phyloP scores from a whole-genome alignment of 2,888 invertebrate species.

The Itoplectis maculator region DNA sequence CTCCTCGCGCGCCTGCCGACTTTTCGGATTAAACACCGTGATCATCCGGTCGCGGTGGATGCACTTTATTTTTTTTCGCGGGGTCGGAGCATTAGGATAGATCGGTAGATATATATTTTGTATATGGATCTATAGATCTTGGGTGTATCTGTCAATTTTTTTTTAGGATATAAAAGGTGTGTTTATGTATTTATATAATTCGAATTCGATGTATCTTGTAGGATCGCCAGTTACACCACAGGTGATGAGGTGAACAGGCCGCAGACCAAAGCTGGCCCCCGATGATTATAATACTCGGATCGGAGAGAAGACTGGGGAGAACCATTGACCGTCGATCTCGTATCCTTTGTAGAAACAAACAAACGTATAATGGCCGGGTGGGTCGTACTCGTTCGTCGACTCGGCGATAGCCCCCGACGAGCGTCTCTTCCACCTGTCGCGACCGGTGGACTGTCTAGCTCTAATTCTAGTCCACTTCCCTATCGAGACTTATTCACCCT shows the following conservation, averaged over 20 bases:
- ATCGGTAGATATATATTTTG: slow-evolving; percentile 19
- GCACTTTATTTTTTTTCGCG: slow-evolving; percentile 46
- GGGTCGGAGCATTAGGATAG: slow-evolving; percentile 53
- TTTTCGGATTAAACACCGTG: slow-evolving; percentile 22
- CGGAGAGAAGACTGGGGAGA: slow-evolving; percentile 3
- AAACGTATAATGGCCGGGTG: slow-evolving; percentile 64
- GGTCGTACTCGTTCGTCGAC: slow-evolving; percentile 32
- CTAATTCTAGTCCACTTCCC: slow-evolving; percentile 10
- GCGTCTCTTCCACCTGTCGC: slow-evolving; percentile 55
- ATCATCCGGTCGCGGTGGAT: background rate
- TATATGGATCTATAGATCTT: too few species aligned
- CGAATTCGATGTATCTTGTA: background rate
- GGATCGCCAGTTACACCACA: slow-evolving; percentile 27
- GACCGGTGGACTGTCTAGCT: slow-evolving; percentile 37
- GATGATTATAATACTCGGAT: slow-evolving; percentile 44
- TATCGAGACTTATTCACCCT: background rate
- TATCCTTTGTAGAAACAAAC: slow-evolving; percentile 63
- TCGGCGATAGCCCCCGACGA: too few species aligned
- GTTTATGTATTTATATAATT: too few species aligned
- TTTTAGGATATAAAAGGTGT: too few species aligned
- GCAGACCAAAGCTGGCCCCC: background rate
- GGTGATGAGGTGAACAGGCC: slow-evolving; percentile 22
- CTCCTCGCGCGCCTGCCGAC: background rate
- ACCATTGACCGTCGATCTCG: slow-evolving; percentile 48
- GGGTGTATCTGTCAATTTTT: too few species aligned